Evolutionary conservation across 2,797 vertebrate species (phyloP), one percentile per base, ranked within the genome.

Genomic region (Phrynocephalus guinanensis): DNA sequence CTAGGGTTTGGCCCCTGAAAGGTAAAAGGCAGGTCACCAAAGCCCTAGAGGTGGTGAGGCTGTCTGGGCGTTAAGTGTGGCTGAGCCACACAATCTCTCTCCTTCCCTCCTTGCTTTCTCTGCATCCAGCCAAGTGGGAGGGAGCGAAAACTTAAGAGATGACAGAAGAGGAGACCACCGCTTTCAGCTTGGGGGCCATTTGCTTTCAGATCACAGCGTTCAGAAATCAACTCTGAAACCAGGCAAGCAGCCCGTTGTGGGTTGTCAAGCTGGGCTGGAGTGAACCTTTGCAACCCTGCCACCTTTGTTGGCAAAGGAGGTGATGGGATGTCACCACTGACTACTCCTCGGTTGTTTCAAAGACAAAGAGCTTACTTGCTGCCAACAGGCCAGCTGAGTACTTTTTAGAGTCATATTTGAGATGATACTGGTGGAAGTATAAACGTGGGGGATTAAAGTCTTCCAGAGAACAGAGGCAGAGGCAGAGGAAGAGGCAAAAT

Each of bases 101-200:
- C 89, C n/a, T 15, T 73, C 56, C 33, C 68, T 15, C 22, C 5
- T 1, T 6, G 13, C n/a, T 16, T 18, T 11, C 75, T 84, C 82
- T 85, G 84, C 50, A 81, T 89, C 52, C 88, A 44, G 68, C 89
- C 79, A 60, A 84, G 71, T 1, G 28, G 71, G 83, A 79, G 63
- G 71, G 83, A 79, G 63, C 66, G 84, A 92, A 91, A 91, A 70
- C 30, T 91, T 72, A 85, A 85, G 86, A 7, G 79, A 33, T 86
- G 89, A 73, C 89, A 88, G 90, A 92, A 88, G 87, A 22, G 79
- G 72, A 92, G 92, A 88, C 87, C 82, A 82, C 88, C 85, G 60
- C 73, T 85, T 90, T 84, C 87, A 75, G 67, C 2, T 66, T 75
- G 84, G 87, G 81, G 91, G 30, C 76, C 90, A 82, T 87, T 84